phyloP scores from a whole-genome alignment of 1,140 invertebrate species.

The Nilaparvata lugens region DNA sequence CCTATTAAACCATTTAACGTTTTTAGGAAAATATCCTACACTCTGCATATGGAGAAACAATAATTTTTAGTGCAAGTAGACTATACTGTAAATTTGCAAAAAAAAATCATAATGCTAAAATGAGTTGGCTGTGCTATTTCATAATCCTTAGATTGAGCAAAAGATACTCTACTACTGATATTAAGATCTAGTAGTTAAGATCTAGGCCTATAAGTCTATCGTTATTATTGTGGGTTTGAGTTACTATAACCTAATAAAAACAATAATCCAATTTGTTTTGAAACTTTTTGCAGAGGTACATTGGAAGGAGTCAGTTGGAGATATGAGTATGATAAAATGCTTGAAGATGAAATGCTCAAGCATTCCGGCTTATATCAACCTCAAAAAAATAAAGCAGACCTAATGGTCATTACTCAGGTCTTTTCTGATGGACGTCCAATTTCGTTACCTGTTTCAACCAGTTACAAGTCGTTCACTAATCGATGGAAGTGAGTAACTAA shows the following conservation, averaged over 20 bases:
- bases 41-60: no score
- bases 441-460: constrained; percentile 79
- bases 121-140: not conserved
- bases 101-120: no score
- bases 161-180: not conserved
- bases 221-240: not conserved
- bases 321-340: constrained; percentile 78
- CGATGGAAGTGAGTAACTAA: constrained; percentile 73
- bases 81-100: no score
- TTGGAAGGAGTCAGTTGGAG: constrained; percentile 80
- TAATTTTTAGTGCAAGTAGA: no score
- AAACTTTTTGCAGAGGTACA: constrained; percentile 63
- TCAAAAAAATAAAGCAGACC: constrained; percentile 64
- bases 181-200: not conserved
- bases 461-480: constrained; percentile 87
- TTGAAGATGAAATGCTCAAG: constrained; percentile 81
- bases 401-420: constrained; percentile 81
- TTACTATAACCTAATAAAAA: not conserved
- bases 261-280: constrained; percentile 9
- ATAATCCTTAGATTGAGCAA: not conserved
- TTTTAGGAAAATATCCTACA: no score
- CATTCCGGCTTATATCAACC: constrained; percentile 77
- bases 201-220: not conserved
- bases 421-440: constrained; percentile 74
- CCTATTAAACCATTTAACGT: no score